phyloP scores from a whole-genome alignment of 2,797 vertebrate species.

The Pelodytes ibericus region DNA sequence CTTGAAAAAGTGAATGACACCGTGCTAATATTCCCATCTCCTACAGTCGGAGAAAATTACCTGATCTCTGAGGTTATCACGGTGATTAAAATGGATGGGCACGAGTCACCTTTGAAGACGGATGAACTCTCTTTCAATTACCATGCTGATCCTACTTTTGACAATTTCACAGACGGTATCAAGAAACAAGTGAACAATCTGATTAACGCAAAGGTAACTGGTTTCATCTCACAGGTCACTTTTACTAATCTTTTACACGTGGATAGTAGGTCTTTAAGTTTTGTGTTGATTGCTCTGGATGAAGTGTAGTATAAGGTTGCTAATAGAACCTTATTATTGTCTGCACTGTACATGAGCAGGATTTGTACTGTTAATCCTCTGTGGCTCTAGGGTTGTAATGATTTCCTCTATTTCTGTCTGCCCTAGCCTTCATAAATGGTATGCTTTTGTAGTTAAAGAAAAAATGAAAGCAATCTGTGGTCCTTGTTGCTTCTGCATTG shows the following conservation, averaged over 20 bases:
- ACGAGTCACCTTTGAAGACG: constrained; percentile 71
- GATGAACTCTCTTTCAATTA: constrained; percentile 80
- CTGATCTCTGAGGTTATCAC: constrained; percentile 74
- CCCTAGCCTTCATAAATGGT: constrained; percentile 59
- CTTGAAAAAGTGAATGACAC: constrained; percentile 79
- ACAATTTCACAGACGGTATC: constrained; percentile 79
- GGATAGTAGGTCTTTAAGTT: not conserved
- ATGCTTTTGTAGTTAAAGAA: not conserved
- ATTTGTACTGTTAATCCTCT: not conserved
- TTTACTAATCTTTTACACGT: no score
- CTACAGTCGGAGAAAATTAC: constrained; percentile 72
- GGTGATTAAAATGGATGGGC: constrained; percentile 84
- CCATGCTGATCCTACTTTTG: constrained; percentile 83
- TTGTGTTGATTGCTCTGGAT: not conserved
- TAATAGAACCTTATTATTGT: no score
- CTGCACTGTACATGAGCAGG: not conserved
- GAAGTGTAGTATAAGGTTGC: constrained; percentile 24
- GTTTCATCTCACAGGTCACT: not conserved
- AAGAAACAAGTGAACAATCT: constrained; percentile 84
- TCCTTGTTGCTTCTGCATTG: not conserved
- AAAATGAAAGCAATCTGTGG: not conserved
- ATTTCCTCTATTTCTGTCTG: not conserved
- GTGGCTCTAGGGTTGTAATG: not conserved
- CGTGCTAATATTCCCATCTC: constrained; percentile 83
- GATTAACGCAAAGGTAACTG: constrained; percentile 76